Conservation (phyloP, 2,113 vertebrate species). For the Ptychochromis oligacanthus region DNA sequence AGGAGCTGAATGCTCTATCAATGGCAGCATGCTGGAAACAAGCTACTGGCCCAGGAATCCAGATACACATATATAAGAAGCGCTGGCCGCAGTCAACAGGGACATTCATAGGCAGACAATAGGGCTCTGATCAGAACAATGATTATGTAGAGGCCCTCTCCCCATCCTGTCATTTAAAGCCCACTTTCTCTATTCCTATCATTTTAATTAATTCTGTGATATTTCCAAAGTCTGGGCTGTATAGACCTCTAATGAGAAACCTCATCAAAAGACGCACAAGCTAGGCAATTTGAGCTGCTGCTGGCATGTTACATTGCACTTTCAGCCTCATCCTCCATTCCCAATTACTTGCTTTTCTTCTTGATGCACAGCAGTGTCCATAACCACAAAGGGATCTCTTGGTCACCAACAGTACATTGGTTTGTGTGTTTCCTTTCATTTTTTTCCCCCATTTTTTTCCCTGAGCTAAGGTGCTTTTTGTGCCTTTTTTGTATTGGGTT, state of each 20-base stretch:
- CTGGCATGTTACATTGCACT: conserved; percentile 55
- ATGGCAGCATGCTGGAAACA: conserved; percentile 47
- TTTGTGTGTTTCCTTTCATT: conserved; percentile 33
- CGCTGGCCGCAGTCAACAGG: conserved; percentile 67
- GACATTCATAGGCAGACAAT: conserved; percentile 77
- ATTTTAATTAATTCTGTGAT: conserved; percentile 84
- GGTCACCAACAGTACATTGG: conserved; percentile 27
- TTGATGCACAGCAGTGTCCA: conserved; percentile 27
- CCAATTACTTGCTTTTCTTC: conserved; percentile 69
- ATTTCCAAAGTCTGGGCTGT: conserved; percentile 79
- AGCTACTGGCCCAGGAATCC: conserved; percentile 57
- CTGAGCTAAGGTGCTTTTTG: neutral
- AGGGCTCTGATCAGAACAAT: conserved; percentile 80
- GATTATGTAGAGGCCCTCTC: conserved; percentile 69
- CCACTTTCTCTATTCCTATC: conserved; percentile 77
- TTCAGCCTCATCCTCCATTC: conserved; percentile 42
- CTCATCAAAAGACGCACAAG: conserved; percentile 77
- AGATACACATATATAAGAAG: conserved; percentile 74
- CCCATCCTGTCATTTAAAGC: conserved; percentile 67
- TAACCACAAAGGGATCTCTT: conserved; percentile 29
- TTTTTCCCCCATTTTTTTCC: neutral
- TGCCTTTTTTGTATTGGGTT: conserved; percentile 39
- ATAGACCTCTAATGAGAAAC: conserved; percentile 81
- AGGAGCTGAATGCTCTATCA: conserved; percentile 74
- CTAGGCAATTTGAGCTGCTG: conserved; percentile 69